These are phyloP conservation scores for Verasper variegatus DNA, from an alignment of 2,113 vertebrate genomes.

Conservation along the genomic window DNA sequence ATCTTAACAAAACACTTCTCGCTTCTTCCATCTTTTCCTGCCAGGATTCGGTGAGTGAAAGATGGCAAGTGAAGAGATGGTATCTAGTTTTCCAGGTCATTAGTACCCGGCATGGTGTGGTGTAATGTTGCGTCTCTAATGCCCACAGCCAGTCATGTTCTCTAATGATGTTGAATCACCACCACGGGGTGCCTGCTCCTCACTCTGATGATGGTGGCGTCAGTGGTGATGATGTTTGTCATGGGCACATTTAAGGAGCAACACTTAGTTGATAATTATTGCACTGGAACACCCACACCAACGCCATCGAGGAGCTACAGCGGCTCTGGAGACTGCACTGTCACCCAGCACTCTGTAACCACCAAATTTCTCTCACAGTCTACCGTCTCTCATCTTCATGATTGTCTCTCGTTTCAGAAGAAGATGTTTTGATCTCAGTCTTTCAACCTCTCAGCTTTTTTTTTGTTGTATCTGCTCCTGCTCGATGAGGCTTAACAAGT, in stretches of 20 bases:
- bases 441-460: too few species aligned
- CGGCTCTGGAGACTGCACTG: constrained; percentile 15
- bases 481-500: too few species aligned
- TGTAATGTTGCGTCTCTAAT: constrained; percentile 85
- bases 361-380: constrained; percentile 5
- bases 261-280: constrained; percentile 74
- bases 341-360: constrained; percentile 4
- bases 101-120: constrained; percentile 76
- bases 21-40: constrained; percentile 15
- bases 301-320: constrained; percentile 41
- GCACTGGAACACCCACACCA: constrained; percentile 30
- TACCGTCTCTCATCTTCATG: background rate
- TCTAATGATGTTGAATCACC: constrained; percentile 84
- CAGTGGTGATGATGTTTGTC: constrained; percentile 75
- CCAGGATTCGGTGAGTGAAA: constrained; percentile 67
- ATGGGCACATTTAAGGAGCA: constrained; percentile 69
- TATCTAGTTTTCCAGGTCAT: constrained; percentile 85
- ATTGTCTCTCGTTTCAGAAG: background rate
- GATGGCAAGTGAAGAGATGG: constrained; percentile 73
- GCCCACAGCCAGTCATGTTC: constrained; percentile 82
- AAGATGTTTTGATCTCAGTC: too few species aligned
- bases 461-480: too few species aligned
- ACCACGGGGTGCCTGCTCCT: constrained; percentile 60
- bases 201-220: constrained; percentile 70
- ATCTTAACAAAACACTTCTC: background rate